These are phyloP conservation scores for Crambe crambe DNA, from an alignment of 37 sponge, comb jelly and placozoan genomes.

Conservation along the genomic window DNA sequence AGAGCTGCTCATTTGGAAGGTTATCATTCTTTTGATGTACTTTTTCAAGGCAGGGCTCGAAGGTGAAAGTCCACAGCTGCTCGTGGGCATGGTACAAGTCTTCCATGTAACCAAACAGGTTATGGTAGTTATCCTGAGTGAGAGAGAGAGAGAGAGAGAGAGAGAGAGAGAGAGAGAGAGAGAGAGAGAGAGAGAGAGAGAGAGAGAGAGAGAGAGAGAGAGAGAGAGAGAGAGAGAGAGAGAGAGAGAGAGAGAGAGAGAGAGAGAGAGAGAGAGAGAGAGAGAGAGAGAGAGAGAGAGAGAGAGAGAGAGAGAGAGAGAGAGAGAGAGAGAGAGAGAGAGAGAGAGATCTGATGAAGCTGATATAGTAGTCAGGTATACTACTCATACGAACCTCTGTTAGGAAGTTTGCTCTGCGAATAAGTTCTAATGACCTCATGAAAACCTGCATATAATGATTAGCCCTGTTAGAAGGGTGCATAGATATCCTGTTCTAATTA, in stretches of 20 bases:
- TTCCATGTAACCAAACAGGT: conserved; percentile 72
- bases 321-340: conserved; percentile 25
- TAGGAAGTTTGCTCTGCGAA: conserved; percentile 42
- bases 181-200: too few species aligned
- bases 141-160: too few species aligned
- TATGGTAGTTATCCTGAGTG: conserved; percentile 69
- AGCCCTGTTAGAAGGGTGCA: not conserved
- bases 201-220: conserved; percentile 37
- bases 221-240: conserved; percentile 37
- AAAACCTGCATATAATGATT: conserved; percentile 52
- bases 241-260: conserved; percentile 37
- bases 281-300: conserved; percentile 34
- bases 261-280: conserved; percentile 37
- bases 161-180: too few species aligned
- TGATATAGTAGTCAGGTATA: too few species aligned
- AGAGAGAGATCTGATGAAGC: conserved; percentile 26
- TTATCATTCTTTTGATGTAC: too few species aligned
- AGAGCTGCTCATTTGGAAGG: too few species aligned
- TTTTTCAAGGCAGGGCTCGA: conserved; percentile 54
- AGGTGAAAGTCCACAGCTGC: conserved; percentile 47
- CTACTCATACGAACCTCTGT: too few species aligned
- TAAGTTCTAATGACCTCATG: conserved; percentile 63
- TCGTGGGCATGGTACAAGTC: conserved; percentile 55
- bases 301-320: conserved; percentile 25
- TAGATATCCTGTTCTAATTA: not conserved